Conservation (phyloP, 2,113 vertebrate species). For the Microtus montanus region DNA sequence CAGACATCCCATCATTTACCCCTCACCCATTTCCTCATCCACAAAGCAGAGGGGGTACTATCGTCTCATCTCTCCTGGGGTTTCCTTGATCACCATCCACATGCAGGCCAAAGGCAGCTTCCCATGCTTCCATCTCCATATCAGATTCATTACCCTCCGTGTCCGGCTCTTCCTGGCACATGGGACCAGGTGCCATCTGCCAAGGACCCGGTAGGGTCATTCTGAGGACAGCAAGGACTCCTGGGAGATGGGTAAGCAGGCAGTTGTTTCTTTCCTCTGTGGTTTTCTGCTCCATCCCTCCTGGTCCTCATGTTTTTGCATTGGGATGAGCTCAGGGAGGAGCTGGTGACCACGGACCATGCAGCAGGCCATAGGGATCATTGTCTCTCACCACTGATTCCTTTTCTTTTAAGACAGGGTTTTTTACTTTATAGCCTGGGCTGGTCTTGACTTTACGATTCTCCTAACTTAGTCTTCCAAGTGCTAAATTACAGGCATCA, state of each 20-base stretch:
- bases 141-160: not conserved
- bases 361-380: accelerated
- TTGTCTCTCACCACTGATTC: not conserved
- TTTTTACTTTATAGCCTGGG: not conserved
- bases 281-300: accelerated
- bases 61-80: not conserved
- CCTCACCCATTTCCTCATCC: not conserved
- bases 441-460: not conserved
- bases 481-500: not conserved
- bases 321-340: not conserved
- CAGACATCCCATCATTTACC: not conserved
- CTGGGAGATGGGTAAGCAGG: not conserved
- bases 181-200: not conserved
- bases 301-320: not conserved
- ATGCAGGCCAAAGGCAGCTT: not conserved
- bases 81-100: accelerated
- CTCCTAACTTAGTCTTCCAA: not conserved
- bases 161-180: not conserved
- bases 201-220: not conserved
- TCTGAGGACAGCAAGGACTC: not conserved
- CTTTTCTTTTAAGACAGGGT: not conserved
- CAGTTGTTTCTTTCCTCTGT: not conserved
- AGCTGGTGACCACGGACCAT: not conserved
- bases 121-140: not conserved
- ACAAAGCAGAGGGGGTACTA: not conserved